Evolutionary conservation across 2,888 invertebrate genomes (phyloP).

Genomic region (Microctonus hyperodae): DNA sequence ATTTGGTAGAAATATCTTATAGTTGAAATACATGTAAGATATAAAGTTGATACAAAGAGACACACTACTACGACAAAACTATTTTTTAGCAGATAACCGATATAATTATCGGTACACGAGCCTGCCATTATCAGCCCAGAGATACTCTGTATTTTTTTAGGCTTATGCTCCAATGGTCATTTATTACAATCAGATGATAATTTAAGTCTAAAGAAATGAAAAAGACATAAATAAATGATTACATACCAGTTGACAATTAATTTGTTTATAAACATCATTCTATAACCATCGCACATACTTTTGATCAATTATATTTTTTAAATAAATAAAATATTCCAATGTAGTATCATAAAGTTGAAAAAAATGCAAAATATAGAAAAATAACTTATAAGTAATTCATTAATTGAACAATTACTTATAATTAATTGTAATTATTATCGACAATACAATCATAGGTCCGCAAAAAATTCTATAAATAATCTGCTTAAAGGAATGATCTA

Average conservation of each 20-base stretch:
- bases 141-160: slow-evolving; percentile 25
- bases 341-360: slow-evolving; percentile 28
- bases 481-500: neutral
- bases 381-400: slow-evolving; percentile 30
- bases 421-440: slow-evolving; percentile 8
- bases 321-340: slow-evolving; percentile 16
- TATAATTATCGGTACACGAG: slow-evolving; percentile 37
- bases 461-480: neutral
- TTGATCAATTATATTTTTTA: neutral
- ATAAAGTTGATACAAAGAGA: slow-evolving; percentile 61
- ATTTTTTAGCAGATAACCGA: slow-evolving; percentile 47
- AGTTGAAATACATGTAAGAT: slow-evolving; percentile 61
- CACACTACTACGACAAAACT: slow-evolving; percentile 56
- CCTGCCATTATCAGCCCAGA: slow-evolving; percentile 26
- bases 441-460: neutral
- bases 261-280: slow-evolving; percentile 26
- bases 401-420: too few species aligned
- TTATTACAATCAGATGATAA: neutral
- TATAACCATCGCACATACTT: neutral
- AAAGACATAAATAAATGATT: slow-evolving; percentile 4
- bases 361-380: slow-evolving; percentile 16
- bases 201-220: neutral
- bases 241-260: slow-evolving; percentile 29
- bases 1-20: slow-evolving; percentile 61
- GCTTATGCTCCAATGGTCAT: slow-evolving; percentile 7